Evolutionary conservation across 2,797 vertebrate genomes (phyloP).

Genomic region (Zenarchopterus dispar): DNA sequence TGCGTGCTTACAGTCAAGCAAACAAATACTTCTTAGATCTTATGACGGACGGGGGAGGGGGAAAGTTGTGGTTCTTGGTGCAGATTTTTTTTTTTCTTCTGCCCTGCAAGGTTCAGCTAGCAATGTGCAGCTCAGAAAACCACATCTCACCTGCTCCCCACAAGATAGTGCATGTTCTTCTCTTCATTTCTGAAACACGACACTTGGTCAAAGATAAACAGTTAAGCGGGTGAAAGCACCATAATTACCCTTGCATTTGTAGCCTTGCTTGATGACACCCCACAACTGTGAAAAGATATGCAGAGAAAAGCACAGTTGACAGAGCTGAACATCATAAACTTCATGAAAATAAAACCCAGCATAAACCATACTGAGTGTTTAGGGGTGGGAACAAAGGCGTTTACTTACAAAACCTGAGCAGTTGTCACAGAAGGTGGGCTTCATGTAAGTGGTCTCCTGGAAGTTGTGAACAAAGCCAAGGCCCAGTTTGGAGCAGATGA

Average conservation of each 20-base stretch:
- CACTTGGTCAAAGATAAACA: slow-evolving; percentile 23
- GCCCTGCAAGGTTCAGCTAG: slow-evolving; percentile 58
- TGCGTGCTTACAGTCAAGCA: slow-evolving; percentile 51
- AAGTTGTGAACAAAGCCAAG: slow-evolving; percentile 95
- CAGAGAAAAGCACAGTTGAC: too few species aligned
- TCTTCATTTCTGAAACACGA: slow-evolving; percentile 6
- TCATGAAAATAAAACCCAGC: neutral
- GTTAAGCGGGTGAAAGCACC: neutral
- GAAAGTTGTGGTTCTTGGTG: slow-evolving; percentile 58
- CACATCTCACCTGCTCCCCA: slow-evolving; percentile 60
- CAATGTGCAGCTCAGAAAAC: slow-evolving; percentile 64
- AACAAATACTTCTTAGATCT: slow-evolving; percentile 59
- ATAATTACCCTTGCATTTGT: slow-evolving; percentile 90
- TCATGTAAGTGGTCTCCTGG: slow-evolving; percentile 95
- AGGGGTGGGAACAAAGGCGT: neutral
- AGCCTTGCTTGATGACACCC: slow-evolving; percentile 98
- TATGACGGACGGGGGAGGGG: slow-evolving; percentile 56
- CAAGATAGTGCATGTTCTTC: slow-evolving; percentile 21
- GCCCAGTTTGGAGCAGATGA: slow-evolving; percentile 95
- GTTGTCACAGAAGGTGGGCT: slow-evolving; percentile 97
- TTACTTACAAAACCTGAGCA: slow-evolving; percentile 96
- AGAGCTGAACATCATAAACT: neutral
- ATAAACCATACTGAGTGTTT: neutral
- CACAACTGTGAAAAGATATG: slow-evolving; percentile 81
- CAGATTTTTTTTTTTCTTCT: slow-evolving; percentile 32